These are phyloP conservation scores for Drosophila parthenogenetica DNA, from an alignment of 2,888 invertebrate species.

Conservation along the genomic window DNA sequence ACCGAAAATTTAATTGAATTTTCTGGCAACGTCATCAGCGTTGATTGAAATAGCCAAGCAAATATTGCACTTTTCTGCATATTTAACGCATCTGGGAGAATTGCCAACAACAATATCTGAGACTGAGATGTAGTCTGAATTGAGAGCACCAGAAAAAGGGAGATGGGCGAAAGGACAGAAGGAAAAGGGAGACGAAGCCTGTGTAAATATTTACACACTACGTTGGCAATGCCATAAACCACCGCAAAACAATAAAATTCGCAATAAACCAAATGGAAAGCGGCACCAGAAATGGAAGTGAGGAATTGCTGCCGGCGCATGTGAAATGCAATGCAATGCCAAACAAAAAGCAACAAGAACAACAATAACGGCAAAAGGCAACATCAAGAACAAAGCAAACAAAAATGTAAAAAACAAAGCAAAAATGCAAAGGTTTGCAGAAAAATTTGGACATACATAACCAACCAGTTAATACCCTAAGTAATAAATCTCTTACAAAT, in stretches of 20 bases:
- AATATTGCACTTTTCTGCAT: constrained; percentile 68
- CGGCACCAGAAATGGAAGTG: constrained; percentile 62
- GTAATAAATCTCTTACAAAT: not conserved
- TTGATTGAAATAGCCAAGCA: constrained; percentile 67
- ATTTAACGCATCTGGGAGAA: constrained; percentile 49
- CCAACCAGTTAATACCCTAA: constrained; percentile 22
- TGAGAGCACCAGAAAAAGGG: not conserved
- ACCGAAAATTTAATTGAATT: constrained; percentile 31
- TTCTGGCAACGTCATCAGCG: constrained; percentile 17
- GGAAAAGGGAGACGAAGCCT: constrained; percentile 2
- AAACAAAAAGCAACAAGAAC: constrained; percentile 45
- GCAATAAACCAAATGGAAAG: constrained; percentile 77
- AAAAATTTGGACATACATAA: not conserved
- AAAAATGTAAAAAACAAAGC: constrained; percentile 24
- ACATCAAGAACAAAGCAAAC: constrained; percentile 22
- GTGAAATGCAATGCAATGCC: constrained; percentile 57
- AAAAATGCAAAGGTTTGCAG: constrained; percentile 14
- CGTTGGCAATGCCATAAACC: constrained; percentile 59
- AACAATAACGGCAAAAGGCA: constrained; percentile 18
- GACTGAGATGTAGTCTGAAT: not conserved
- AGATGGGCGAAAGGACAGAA: too few species aligned
- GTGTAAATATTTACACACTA: constrained; percentile 66
- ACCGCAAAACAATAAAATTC: constrained; percentile 77
- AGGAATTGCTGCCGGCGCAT: constrained; percentile 61
- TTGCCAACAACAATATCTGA: constrained; percentile 12